Percentiles rank a stretch among this genome's conserved stretches.
Evolutionary conservation across 2,113 vertebrate genomes (phyloP).

Genomic region (Macheiramphus alcinus): DNA sequence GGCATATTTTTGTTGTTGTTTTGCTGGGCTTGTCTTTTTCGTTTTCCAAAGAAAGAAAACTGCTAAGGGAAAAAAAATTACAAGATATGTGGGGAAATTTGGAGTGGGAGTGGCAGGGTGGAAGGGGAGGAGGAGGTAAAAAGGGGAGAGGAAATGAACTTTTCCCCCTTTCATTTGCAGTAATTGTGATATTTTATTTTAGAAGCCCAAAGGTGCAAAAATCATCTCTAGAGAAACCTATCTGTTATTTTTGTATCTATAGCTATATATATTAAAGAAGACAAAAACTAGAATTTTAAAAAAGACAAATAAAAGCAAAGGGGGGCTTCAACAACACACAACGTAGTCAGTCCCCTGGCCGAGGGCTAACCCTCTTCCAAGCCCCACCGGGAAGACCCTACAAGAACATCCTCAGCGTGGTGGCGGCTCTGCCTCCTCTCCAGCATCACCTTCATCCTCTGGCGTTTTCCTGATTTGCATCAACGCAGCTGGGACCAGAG

Average conservation of each 20-base stretch:
- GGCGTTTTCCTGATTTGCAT: background rate
- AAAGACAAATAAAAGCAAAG: conserved; percentile 6
- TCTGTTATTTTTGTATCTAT: conserved; percentile 69
- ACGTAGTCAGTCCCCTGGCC: background rate
- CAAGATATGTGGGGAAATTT: background rate
- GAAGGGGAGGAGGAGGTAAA: background rate
- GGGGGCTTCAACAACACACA: background rate
- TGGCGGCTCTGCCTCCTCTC: background rate
- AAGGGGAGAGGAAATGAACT: background rate
- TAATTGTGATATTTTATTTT: conserved; percentile 50
- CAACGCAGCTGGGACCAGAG: background rate
- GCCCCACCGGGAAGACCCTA: background rate
- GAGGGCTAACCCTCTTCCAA: background rate
- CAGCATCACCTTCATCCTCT: background rate
- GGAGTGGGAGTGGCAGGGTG: background rate
- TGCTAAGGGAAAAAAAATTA: background rate
- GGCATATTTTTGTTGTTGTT: background rate
- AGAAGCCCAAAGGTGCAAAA: conserved; percentile 67
- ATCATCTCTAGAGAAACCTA: conserved; percentile 55
- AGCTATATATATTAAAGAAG: conserved; percentile 47
- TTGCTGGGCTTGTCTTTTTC: background rate
- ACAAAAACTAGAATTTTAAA: background rate
- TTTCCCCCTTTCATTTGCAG: conserved; percentile 1
- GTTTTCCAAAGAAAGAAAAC: conserved; percentile 2
- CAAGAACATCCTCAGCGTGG: background rate